Conservation (phyloP, 2,113 vertebrate genomes). For the Ondatra zibethicus region DNA sequence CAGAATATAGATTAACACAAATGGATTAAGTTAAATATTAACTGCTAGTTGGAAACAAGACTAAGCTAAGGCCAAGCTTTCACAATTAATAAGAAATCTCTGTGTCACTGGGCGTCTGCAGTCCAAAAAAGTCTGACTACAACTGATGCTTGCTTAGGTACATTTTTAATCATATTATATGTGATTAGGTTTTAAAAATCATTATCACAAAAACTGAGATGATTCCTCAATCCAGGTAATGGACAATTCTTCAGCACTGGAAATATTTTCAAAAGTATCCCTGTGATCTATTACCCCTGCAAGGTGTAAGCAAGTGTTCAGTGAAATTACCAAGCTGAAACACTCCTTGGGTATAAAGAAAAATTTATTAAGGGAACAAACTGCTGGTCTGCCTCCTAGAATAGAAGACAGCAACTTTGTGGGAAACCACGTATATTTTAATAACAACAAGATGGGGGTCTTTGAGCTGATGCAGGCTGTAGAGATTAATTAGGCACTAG, state of each 20-base stretch:
- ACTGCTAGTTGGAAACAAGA: neutral
- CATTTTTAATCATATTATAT: neutral
- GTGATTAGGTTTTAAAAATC: neutral
- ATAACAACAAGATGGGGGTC: neutral
- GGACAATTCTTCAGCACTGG: neutral
- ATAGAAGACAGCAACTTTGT: neutral
- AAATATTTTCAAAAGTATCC: neutral
- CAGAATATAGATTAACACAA: neutral
- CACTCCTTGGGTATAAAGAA: neutral
- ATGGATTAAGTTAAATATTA: neutral
- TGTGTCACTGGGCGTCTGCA: neutral
- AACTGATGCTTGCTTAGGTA: neutral
- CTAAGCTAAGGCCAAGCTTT: neutral
- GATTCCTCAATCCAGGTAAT: neutral
- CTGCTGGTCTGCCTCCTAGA: neutral
- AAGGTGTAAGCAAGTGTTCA: neutral
- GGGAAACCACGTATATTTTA: neutral
- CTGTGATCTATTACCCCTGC: neutral
- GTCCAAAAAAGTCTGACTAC: neutral
- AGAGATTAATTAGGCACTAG: neutral
- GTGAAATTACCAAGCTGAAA: neutral
- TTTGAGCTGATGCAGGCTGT: neutral
- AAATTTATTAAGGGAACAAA: neutral
- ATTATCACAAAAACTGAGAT: neutral
- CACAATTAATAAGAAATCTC: neutral